Base-by-base conservation (phyloP, 2,113 vertebrate genomes). In the Antennarius striatus region DNA sequence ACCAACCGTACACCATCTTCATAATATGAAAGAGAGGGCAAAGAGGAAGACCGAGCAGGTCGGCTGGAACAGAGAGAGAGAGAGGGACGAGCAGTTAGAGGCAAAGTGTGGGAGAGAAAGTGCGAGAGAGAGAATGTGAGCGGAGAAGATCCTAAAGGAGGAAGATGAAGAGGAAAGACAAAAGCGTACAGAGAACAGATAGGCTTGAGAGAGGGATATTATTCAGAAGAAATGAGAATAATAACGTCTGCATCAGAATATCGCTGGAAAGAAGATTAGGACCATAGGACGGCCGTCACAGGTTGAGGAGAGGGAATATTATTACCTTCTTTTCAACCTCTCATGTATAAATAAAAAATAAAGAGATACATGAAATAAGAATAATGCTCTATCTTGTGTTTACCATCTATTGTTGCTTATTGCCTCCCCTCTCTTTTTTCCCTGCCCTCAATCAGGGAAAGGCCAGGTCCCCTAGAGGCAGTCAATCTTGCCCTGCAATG, bases 151-250 rank as follows among this genome's bases (percentile, higher is more conserved):
- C 82, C 74, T 70, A 45, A 56, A 65, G 63, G 57, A 53, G 63
- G 71, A 53, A 63, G 73, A 86, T 85, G 54, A 81, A 73, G 63
- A 71, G 67, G 36, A 81, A 55, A 69, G 86, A 72, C 71, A 65
- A 79, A 84, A 79, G 71, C 36, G 43, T 14, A 15, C 50, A 61
- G 68, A 73, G 68, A 78, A 82, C 47, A 75, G 65, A 83, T 65
- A 56, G 74, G 69, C 65, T 58, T 71, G 71, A 83, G 79, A 73
- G 94, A 91, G 93, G 93, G 92, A 94, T 95, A 96, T 97, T 97
- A 97, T 98, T 98, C 95, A 95, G 92, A 88, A 85, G 93, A 94
- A 95, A 95, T 94, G 94, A 95, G 94, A 97, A 95, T 95, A 96
- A 95, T 95, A 95, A 93, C 90, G 91, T 90, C 89, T 87, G 89